Percentiles rank a stretch among this genome's conserved stretches.
These are phyloP conservation scores for Melipona beecheii DNA, from an alignment of 2,888 invertebrate species.

Conservation along the genomic window DNA sequence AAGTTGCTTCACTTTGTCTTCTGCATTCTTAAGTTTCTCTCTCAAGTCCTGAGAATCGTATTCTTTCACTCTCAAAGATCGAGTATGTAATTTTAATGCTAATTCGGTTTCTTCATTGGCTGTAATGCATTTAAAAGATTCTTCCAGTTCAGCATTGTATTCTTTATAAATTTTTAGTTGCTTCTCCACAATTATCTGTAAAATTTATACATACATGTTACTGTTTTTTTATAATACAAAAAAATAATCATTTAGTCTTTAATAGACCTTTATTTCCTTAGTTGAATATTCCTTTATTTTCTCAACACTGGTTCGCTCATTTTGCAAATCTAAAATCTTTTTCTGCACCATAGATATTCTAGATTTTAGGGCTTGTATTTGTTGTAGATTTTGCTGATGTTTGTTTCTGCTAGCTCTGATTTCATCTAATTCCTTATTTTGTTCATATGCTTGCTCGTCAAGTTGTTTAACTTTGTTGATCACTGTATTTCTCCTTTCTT, in stretches of 20 bases:
- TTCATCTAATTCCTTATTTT: constrained; percentile 70
- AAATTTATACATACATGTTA: constrained; percentile 12
- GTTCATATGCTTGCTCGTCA: constrained; percentile 69
- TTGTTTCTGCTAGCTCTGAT: constrained; percentile 66
- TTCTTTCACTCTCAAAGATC: constrained; percentile 72
- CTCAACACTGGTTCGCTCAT: constrained; percentile 77
- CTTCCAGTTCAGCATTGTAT: constrained; percentile 75
- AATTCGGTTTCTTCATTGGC: constrained; percentile 74
- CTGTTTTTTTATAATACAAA: background rate
- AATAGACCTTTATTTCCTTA: constrained; percentile 73
- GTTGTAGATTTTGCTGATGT: constrained; percentile 66
- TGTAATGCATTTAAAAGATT: constrained; percentile 74
- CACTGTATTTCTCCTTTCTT: constrained; percentile 49
- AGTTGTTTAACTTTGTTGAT: constrained; percentile 76
- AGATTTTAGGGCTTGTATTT: constrained; percentile 72
- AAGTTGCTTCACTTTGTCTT: constrained; percentile 78
- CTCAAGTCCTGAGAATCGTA: constrained; percentile 75
- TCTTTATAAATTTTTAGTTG: constrained; percentile 76
- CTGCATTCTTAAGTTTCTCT: constrained; percentile 76
- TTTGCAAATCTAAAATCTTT: constrained; percentile 76
- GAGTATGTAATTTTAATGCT: constrained; percentile 67
- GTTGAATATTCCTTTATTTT: constrained; percentile 72
- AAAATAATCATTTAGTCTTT: background rate
- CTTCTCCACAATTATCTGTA: constrained; percentile 71
- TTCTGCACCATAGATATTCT: constrained; percentile 73